Base-by-base conservation (phyloP, 2,113 vertebrate genomes). In the Melanocharis versteri region DNA sequence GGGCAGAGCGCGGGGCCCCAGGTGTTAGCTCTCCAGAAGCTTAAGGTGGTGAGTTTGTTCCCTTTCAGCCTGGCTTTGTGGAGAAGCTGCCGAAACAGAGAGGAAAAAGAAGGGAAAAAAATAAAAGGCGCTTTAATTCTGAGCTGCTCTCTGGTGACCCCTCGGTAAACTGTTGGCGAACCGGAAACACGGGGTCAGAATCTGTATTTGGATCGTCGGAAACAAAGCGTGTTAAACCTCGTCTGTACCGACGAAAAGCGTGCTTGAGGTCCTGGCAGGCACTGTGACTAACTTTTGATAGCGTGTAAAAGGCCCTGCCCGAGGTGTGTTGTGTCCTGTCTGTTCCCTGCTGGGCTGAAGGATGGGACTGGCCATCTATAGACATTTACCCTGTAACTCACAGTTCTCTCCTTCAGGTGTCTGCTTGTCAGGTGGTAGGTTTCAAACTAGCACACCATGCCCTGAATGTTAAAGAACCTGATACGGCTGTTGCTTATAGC, bases 171-270 rank as follows among this genome's bases (percentile, higher is more conserved):
- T 26, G 42, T 61, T 54, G 64, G 11, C 33, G 9, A 30, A 3
- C 28, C 27, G 70, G 65, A 83, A 91, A 39, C 64, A 2, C 7
- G 3, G 45, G 50, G 31, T 28, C 45, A 7, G 30, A 22, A 16
- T 11, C 31, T 15, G 27, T 5, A 0, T 37, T 21, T 26, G 65
- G 8, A 3, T 57, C 15, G 60, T 12, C 23, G 20, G 0, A 31
- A 51, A 37, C 11, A 77, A 45, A 42, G 33, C 22, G 13, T 26
- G 45, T 72, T 54, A 39, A 69, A 26, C 31, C 33, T 15, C 19
- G 31, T 24, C 33, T 39, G 20, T 7, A 0, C 18, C 2, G 23
- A 2, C 2, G 15, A 20, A 10, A 9, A 7, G 16, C 27, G 0
- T 4, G 3, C 28, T 2, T 4, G 45, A 13, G 28, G 8, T 9